Conservation (phyloP, 2,113 vertebrate genomes). For the Odontesthes bonariensis region DNA sequence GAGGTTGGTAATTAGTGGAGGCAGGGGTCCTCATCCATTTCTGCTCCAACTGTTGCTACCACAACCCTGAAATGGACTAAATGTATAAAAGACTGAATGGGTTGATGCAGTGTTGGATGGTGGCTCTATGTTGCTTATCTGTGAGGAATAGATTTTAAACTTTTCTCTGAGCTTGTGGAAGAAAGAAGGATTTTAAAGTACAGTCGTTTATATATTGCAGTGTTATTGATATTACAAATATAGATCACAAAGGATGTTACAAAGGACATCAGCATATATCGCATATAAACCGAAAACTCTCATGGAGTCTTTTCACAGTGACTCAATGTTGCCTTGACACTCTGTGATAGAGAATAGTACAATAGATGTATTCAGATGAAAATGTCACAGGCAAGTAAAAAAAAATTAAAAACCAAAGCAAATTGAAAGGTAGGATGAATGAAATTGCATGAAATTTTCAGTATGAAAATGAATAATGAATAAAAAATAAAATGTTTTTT, state of each 20-base stretch:
- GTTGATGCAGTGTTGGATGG: neutral
- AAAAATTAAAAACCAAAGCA: neutral
- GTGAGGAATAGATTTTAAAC: neutral
- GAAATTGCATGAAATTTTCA: slow-evolving; percentile 25
- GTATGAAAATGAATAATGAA: slow-evolving; percentile 16
- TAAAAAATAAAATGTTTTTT: neutral
- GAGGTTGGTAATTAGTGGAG: neutral
- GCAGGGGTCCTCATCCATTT: neutral
- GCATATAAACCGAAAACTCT: neutral
- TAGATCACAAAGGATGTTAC: no score
- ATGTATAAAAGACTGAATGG: neutral
- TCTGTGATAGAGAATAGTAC: neutral
- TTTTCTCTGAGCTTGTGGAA: neutral
- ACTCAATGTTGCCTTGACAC: neutral
- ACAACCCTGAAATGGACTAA: neutral
- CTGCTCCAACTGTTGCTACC: neutral
- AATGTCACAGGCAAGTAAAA: slow-evolving; percentile 35
- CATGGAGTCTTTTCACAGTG: neutral
- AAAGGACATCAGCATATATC: no score
- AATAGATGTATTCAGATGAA: slow-evolving; percentile 32
- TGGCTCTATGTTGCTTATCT: neutral
- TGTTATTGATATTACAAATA: no score
- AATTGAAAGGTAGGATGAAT: neutral
- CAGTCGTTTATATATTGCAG: neutral
- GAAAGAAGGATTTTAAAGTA: neutral